Base-by-base conservation (phyloP, 2,888 invertebrate species). In the Phragmatobia fuliginosa region DNA sequence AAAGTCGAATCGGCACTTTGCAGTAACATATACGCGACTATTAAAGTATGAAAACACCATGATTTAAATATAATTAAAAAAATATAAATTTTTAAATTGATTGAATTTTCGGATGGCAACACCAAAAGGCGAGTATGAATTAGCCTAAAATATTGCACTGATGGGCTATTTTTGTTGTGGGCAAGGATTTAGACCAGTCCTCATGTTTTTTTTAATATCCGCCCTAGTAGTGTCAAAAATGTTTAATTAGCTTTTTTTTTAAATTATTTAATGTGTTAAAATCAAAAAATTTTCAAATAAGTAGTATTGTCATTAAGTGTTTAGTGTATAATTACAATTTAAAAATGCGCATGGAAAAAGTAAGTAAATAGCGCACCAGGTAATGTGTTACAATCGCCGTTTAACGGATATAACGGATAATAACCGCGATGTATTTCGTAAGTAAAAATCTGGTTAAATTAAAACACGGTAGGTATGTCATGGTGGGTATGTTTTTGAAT, bases 311-410 rank as follows among this genome's bases (percentile, higher is more conserved):
- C 72, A 64, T 69, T 78, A 72, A 82, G 80, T 80, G 82, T 82
- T 31, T 67, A 67, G 67, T 52, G 18, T 66, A 33, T 60, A 58
- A 56, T 31, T 58, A 56, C 0, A 33, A 52, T 31, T 21, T 21
- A n/a, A 60, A 60, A 28, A 60, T 76, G 87, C 89, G 89, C 87
- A 72, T 82, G 87, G 87, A 85, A 69, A 73, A 84, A 77, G 90
- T 90, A 91, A 90, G 91, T 90, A 89, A 79, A 38, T 11, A 76
- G 90, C 90, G 91, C 91, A 86, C 89, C 92, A 92, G 92, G 92
- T 92, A 91, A 91, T 72, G 74, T 82, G 79, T 75, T 67, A 52
- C 74, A 68, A 70, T 73, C 79, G 71, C 72, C 73, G 74, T 79
- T 69, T 60, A 25, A 65, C 80, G 81, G 82, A 80, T 76, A 75